A percentile compares a stretch with the other conserved stretches of the same genome.
Conservation (phyloP, 2,888 invertebrate genomes). For the Orthosia incerta region DNA sequence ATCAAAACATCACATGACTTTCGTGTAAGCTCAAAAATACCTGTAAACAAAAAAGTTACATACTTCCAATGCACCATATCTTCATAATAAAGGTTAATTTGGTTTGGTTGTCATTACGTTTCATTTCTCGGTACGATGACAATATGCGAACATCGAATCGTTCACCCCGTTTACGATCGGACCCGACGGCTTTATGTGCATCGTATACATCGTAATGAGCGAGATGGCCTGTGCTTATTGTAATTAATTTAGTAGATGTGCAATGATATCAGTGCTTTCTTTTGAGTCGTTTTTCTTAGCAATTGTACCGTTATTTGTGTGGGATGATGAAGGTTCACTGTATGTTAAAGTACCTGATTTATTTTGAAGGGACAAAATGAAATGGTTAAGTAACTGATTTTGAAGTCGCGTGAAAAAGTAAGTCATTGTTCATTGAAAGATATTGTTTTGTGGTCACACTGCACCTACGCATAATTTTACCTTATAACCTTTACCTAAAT, state of each 20-base stretch:
- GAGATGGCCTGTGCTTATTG: slow-evolving; percentile 67
- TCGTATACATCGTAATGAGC: slow-evolving; percentile 75
- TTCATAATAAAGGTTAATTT: slow-evolving; percentile 83
- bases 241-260: slow-evolving; percentile 80
- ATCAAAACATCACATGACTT: background rate
- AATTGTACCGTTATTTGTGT: slow-evolving; percentile 36
- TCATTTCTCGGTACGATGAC: slow-evolving; percentile 80
- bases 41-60: slow-evolving; percentile 38
- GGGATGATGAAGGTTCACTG: slow-evolving; percentile 12
- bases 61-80: slow-evolving; percentile 52
- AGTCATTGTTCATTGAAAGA: background rate
- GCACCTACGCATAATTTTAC: background rate
- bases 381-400: slow-evolving; percentile 15
- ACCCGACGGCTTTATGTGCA: slow-evolving; percentile 76
- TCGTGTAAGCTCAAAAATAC: slow-evolving; percentile 33
- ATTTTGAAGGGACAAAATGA: background rate
- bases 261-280: slow-evolving; percentile 56
- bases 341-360: slow-evolving; percentile 8
- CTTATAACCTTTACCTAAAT: background rate
- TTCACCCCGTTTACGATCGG: slow-evolving; percentile 85
- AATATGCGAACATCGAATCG: slow-evolving; percentile 81
- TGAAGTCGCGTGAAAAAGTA: background rate
- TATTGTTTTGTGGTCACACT: background rate
- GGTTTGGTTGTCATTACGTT: slow-evolving; percentile 79
- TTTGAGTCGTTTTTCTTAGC: slow-evolving; percentile 28